Evolutionary conservation across 2,113 vertebrate genomes (phyloP).

Genomic region (Candoia aspera): DNA sequence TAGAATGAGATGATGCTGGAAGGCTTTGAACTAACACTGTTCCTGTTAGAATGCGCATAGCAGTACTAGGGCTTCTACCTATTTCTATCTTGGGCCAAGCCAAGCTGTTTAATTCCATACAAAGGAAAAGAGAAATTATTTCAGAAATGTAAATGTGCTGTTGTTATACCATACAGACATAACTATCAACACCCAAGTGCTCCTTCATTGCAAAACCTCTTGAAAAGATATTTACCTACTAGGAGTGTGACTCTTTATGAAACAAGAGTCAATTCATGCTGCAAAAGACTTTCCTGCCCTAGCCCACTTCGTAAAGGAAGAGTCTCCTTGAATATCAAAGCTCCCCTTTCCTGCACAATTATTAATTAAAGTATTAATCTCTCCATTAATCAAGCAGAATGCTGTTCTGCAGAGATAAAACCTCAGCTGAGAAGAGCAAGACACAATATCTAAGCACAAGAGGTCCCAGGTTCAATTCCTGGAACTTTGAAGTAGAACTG

Average conservation of each 20-base stretch:
- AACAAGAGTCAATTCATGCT: background rate
- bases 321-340: background rate
- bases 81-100: background rate
- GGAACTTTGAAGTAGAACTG: background rate
- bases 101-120: background rate
- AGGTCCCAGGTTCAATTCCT: background rate
- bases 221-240: too few relatives aligned
- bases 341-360: background rate
- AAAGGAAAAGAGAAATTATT: background rate
- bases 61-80: background rate
- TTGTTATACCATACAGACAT: background rate
- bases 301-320: background rate
- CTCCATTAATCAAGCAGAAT: background rate
- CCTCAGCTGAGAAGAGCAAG: background rate
- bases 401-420: background rate
- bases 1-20: background rate
- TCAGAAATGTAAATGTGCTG: background rate
- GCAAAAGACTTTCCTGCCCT: background rate
- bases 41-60: background rate
- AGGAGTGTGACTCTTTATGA: background rate
- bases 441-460: background rate
- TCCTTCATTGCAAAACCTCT: background rate
- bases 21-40: background rate
- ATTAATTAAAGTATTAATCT: background rate
- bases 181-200: too few relatives aligned